Percentiles rank a stretch among this genome's conserved stretches.
These are phyloP conservation scores for Tribolium madens DNA, from an alignment of 1,140 invertebrate species.

Conservation along the genomic window DNA sequence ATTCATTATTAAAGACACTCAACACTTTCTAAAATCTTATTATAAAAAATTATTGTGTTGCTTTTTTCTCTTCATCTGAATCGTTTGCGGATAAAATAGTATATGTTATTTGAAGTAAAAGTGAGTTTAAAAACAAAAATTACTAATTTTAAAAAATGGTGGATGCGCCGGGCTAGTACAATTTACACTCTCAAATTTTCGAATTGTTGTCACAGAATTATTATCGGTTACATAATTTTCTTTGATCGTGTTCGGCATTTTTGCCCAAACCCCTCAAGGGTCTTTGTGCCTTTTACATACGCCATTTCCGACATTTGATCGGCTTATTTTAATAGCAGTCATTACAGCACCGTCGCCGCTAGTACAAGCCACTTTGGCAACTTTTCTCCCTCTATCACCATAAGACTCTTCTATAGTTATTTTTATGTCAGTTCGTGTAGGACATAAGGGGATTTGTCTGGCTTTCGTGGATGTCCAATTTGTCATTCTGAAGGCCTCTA, in stretches of 20 bases:
- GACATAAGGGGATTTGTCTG: constrained; percentile 47
- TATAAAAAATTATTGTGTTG: too few relatives aligned
- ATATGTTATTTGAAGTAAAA: too few relatives aligned
- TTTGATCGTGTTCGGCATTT: too few relatives aligned
- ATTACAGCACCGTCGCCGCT: background rate
- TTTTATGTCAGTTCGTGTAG: constrained; percentile 45
- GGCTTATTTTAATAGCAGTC: background rate
- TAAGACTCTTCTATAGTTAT: constrained; percentile 39
- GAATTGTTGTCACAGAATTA: background rate
- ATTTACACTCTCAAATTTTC: background rate
- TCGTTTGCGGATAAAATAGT: too few relatives aligned
- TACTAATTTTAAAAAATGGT: too few relatives aligned
- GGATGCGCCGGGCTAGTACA: background rate
- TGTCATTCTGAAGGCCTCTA: constrained; percentile 44
- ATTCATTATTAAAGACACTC: too few relatives aligned
- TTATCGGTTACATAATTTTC: too few relatives aligned
- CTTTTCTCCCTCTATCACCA: constrained; percentile 24
- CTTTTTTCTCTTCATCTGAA: too few relatives aligned
- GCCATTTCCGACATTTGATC: background rate
- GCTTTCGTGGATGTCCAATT: constrained; percentile 48
- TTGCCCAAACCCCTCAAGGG: too few relatives aligned
- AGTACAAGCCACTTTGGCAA: constrained; percentile 9
- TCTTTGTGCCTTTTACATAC: background rate
- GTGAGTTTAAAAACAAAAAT: too few relatives aligned
- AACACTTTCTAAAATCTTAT: too few relatives aligned